Evolutionary conservation across 2,113 vertebrate species (phyloP).

Genomic region (Onychostruthus taczanowskii): DNA sequence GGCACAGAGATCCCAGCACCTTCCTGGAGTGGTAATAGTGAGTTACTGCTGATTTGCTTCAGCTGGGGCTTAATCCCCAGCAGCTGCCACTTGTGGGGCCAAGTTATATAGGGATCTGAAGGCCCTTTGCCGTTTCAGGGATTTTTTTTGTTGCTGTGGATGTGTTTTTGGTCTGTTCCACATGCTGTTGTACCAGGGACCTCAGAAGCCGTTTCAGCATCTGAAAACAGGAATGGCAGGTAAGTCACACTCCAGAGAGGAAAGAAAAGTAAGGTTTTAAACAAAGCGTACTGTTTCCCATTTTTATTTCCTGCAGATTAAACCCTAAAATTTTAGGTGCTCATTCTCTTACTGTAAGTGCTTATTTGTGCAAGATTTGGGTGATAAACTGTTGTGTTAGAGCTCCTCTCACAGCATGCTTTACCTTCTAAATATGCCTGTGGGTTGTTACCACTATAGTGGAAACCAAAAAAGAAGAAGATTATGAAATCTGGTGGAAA

Average conservation of each 20-base stretch:
- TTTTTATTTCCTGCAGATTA: neutral
- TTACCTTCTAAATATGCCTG: neutral
- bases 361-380: neutral
- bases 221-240: neutral
- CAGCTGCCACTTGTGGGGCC: neutral
- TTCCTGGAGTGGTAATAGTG: neutral
- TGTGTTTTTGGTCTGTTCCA: rapidly evolving
- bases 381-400: neutral
- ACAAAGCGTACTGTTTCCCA: neutral
- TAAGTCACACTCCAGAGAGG: neutral
- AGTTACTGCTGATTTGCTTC: neutral
- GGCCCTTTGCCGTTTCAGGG: rapidly evolving
- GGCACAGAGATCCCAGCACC: neutral
- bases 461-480: neutral
- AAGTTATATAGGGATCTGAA: neutral
- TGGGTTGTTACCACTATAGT: neutral
- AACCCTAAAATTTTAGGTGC: neutral
- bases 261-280: neutral
- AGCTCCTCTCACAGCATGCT: neutral
- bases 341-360: neutral
- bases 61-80: neutral
- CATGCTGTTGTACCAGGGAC: rapidly evolving
- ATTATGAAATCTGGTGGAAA: neutral
- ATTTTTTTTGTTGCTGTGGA: rapidly evolving
- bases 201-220: neutral